A percentile compares a stretch with the other conserved stretches of the same genome.
These are phyloP conservation scores for Atrina japonica DNA, from an alignment of 2,888 invertebrate genomes.

Conservation along the genomic window DNA sequence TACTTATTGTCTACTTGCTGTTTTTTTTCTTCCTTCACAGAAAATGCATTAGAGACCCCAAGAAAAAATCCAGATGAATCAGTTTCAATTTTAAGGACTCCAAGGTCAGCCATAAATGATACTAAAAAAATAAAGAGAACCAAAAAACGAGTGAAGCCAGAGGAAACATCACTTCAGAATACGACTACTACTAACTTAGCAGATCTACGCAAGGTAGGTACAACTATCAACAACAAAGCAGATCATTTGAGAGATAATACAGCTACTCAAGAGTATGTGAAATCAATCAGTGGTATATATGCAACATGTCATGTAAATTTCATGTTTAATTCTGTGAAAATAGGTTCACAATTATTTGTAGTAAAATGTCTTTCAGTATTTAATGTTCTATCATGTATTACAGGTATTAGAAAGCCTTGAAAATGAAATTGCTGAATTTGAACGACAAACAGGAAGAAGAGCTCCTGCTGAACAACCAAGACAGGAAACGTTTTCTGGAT, in stretches of 20 bases:
- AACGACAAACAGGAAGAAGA: slow-evolving; percentile 69
- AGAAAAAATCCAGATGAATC: slow-evolving; percentile 59
- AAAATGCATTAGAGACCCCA: slow-evolving; percentile 48
- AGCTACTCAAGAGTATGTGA: too few relatives aligned
- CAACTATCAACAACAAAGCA: too few relatives aligned
- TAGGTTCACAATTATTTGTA: too few relatives aligned
- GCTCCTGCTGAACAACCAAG: slow-evolving; percentile 63
- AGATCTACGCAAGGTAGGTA: slow-evolving; percentile 69
- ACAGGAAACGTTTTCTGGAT: slow-evolving; percentile 73
- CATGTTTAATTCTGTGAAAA: too few relatives aligned
- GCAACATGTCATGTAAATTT: too few relatives aligned
- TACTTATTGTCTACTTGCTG: too few relatives aligned
- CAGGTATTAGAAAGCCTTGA: slow-evolving; percentile 73
- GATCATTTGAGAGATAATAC: too few relatives aligned
- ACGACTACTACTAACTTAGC: slow-evolving; percentile 61
- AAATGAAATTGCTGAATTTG: slow-evolving; percentile 71
- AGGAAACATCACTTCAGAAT: slow-evolving; percentile 38
- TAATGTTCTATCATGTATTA: slow-evolving; percentile 3
- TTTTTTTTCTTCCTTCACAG: too few relatives aligned
- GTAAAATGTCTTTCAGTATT: too few relatives aligned
- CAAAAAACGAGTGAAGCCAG: slow-evolving; percentile 56
- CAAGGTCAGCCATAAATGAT: slow-evolving; percentile 74
- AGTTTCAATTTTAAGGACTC: slow-evolving; percentile 56
- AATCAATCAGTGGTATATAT: not conserved
- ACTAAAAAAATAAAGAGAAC: slow-evolving; percentile 73